Base-by-base conservation (phyloP, 2,113 vertebrate genomes). In the Thunnus maccoyii region DNA sequence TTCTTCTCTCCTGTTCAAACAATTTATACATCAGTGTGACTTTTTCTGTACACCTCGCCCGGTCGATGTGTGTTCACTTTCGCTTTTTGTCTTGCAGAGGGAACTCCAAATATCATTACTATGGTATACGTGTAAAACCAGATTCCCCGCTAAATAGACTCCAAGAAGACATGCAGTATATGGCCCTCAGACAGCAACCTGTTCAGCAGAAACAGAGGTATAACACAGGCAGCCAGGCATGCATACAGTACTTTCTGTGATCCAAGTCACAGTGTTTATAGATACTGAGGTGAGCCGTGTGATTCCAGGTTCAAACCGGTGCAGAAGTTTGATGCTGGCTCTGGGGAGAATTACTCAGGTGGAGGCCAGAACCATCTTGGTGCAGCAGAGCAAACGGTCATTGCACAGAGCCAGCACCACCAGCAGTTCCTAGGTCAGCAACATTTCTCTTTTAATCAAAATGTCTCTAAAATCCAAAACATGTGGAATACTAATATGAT, bases 31-130 rank as follows among this genome's bases (percentile, higher is more conserved):
- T 27, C 27, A 14, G 41, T 41, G 11, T 57, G n/a, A 50, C 8
- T 1, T n/a, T 64, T 55, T 46, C 5, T 46, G 3, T 51, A 27
- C 20, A 52, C 8, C 8, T 54, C 32, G 48, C 52, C 48, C n/a
- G 11, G 5, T 84, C 41, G 51, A 1, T 11, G 83, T 46, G 2
- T 50, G 20, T 50, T 51, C 16, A 47, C 12, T 7, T 52, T 50
- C 56, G 20, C 2, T 47, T 83, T 18, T 67, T 77, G 5, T 68
- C 36, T 88, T 66, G 13, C 88, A 99, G 98, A 93, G 98, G 98
- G 51, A 99, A 99, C 93, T 99, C 98, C 2, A 99, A 99, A 84
- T 99, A 99, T 65, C 98, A 99, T 82, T 99, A 99, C 85, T 99
- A 99, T 0, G 98, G 98, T 55, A 99, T 99, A 90, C 97, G 98